phyloP scores from a whole-genome alignment of 2,797 vertebrate genomes.

The Ambastaia sidthimunki region DNA sequence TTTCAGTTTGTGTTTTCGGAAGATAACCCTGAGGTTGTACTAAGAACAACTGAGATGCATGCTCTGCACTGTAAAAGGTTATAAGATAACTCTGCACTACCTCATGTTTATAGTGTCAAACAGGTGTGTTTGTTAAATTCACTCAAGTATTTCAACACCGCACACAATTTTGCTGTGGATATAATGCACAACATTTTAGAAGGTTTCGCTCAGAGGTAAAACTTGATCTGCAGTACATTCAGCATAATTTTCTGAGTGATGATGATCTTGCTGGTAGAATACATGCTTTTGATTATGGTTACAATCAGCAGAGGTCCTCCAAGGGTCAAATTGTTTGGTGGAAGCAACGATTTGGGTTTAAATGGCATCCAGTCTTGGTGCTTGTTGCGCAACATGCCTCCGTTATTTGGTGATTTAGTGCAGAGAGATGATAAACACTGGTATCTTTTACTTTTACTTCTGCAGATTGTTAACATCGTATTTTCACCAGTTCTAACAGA shows the following conservation, averaged over 20 bases:
- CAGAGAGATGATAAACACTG: slow-evolving; percentile 46
- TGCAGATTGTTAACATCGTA: slow-evolving; percentile 57
- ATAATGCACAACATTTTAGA: slow-evolving; percentile 42
- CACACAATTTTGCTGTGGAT: slow-evolving; percentile 52
- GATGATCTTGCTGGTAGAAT: slow-evolving; percentile 50
- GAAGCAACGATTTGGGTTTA: slow-evolving; percentile 53
- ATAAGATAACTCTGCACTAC: slow-evolving; percentile 47
- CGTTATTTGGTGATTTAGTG: slow-evolving; percentile 57
- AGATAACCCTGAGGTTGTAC: slow-evolving; percentile 33
- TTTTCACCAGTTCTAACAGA: slow-evolving; percentile 52
- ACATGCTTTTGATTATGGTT: slow-evolving; percentile 50
- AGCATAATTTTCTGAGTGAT: slow-evolving; percentile 34
- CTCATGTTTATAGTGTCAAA: slow-evolving; percentile 54
- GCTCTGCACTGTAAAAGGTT: slow-evolving; percentile 47
- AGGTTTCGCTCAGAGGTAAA: slow-evolving; percentile 39
- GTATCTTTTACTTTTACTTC: slow-evolving; percentile 46
- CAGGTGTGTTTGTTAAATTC: slow-evolving; percentile 48
- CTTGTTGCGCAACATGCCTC: slow-evolving; percentile 42
- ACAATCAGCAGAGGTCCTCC: slow-evolving; percentile 41
- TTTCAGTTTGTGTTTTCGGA: slow-evolving; percentile 54
- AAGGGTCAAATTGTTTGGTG: slow-evolving; percentile 41
- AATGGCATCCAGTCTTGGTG: slow-evolving; percentile 55
- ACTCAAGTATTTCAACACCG: slow-evolving; percentile 52
- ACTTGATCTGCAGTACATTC: slow-evolving; percentile 41
- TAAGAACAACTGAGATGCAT: slow-evolving; percentile 24